A percentile compares a stretch with the other conserved stretches of the same genome.
phyloP scores from a whole-genome alignment of 2,113 vertebrate genomes.

The Aphyosemion australe region DNA sequence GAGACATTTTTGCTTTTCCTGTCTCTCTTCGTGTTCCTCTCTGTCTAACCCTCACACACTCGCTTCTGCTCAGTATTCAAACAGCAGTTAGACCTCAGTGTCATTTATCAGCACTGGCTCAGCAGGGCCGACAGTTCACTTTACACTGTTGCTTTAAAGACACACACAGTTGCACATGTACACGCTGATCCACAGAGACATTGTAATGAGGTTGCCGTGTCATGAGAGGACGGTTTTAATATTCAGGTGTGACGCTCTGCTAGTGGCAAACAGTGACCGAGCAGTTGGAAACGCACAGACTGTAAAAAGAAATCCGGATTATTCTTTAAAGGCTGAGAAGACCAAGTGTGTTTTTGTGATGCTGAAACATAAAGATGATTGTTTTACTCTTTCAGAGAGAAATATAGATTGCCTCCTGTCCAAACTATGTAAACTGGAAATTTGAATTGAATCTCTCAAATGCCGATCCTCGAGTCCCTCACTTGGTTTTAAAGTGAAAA shows the following conservation, averaged over 20 bases:
- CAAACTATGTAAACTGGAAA: no score
- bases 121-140: conserved; percentile 56
- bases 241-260: conserved; percentile 49
- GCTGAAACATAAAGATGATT: no score
- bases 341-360: no score
- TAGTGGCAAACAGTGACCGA: conserved; percentile 1
- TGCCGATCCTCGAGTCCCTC: no score
- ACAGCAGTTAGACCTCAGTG: conserved; percentile 43
- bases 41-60: conserved; percentile 1
- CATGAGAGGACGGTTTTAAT: conserved; percentile 60
- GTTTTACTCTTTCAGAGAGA: no score
- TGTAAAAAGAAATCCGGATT: no score
- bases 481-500: no score
- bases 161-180: conserved; percentile 1
- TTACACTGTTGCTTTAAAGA: conserved; percentile 40
- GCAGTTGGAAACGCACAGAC: background rate
- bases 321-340: no score
- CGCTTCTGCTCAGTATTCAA: conserved; percentile 65
- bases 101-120: conserved; percentile 74
- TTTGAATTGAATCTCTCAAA: no score
- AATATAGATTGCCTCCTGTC: no score
- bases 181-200: conserved; percentile 16
- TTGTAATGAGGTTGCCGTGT: conserved; percentile 66
- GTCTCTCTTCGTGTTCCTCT: background rate
- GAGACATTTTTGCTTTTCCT: conserved; percentile 24